A percentile compares a stretch with the other conserved stretches of the same genome.
phyloP scores from a whole-genome alignment of 2,797 vertebrate genomes.

The Karalla daura region DNA sequence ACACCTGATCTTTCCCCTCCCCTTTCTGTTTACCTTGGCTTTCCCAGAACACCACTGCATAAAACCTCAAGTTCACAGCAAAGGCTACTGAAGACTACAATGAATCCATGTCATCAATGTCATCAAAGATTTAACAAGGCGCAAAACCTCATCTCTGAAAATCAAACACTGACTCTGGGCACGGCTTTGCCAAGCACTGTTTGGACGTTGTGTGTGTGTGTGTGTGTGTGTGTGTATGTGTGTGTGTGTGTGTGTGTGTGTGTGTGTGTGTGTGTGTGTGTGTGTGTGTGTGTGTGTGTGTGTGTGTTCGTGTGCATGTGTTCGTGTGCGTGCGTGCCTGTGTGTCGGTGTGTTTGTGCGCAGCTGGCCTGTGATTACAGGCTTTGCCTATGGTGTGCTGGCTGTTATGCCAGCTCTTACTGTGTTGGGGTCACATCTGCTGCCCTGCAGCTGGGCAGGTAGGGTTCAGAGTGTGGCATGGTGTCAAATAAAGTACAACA shows the following conservation, averaged over 20 bases:
- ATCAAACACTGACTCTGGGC: not conserved
- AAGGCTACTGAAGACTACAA: not conserved
- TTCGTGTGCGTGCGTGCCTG: not conserved
- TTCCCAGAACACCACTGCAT: not conserved
- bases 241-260: not conserved
- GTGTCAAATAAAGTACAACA: conserved; percentile 3
- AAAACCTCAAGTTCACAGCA: not conserved
- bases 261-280: not conserved
- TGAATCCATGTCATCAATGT: conserved; percentile 22
- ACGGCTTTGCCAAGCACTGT: not conserved
- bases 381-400: conserved; percentile 4
- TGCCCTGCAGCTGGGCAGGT: not conserved
- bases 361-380: no score
- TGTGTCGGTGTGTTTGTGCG: not conserved
- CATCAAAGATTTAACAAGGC: conserved; percentile 25
- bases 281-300: not conserved
- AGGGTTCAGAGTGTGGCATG: conserved; percentile 8
- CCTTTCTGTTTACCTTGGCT: not conserved
- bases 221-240: not conserved
- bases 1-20: not conserved
- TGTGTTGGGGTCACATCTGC: conserved; percentile 20
- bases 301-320: not conserved
- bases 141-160: conserved; percentile 15
- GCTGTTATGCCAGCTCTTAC: conserved; percentile 37
- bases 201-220: not conserved